Evolutionary conservation across 2,797 vertebrate genomes (phyloP), one percentile per base, ranked within the genome.

Genomic region (Okamejei kenojei): DNA sequence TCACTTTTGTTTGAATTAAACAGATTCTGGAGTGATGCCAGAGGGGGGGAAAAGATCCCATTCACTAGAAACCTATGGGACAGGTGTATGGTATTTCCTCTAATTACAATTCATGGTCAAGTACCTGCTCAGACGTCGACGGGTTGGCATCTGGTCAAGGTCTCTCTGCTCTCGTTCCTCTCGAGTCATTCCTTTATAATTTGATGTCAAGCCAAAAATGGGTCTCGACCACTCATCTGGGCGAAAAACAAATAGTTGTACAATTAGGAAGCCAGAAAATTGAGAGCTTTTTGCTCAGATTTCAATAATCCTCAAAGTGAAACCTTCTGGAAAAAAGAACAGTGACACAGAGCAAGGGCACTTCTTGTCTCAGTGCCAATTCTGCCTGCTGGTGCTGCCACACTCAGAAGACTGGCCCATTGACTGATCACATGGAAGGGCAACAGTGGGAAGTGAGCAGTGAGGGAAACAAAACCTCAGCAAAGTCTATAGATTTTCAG

Each of bases 171-270:
- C 98, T 7, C 99, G 96, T 95, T 99, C 99, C 94, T 99, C 99
- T 93, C 99, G 97, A 21, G 98, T 99, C 99, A 99, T 99, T 61
- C 98, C 98, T 94, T 99, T 99, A 94, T 99, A 99, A 95, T 99
- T 99, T 19, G 99, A 99, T 6, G 98, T 98, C 94, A 99, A 95
- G 86, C 99, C 99, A 61, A 99, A 99, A 95, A 99, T 99, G 1
- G 99, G 98, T 93, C 98, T 96, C 1, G 99, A 99, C 99, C 99
- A 99, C 93, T 99, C 99, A 93, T 99, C 99, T 99, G 94, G 9
- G 19, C 73, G 19, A 63, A 29, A 79, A 82, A 15, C 17, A 29
- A 10, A 58, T 1, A 92, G 54, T 0, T n/a, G 1, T 29, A 88
- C 17, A 23, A 88, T 35, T 0, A 88, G 17, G 35, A 35, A 68